phyloP scores from a whole-genome alignment of 1,140 invertebrate genomes.

The Apocrypta bakeri region DNA sequence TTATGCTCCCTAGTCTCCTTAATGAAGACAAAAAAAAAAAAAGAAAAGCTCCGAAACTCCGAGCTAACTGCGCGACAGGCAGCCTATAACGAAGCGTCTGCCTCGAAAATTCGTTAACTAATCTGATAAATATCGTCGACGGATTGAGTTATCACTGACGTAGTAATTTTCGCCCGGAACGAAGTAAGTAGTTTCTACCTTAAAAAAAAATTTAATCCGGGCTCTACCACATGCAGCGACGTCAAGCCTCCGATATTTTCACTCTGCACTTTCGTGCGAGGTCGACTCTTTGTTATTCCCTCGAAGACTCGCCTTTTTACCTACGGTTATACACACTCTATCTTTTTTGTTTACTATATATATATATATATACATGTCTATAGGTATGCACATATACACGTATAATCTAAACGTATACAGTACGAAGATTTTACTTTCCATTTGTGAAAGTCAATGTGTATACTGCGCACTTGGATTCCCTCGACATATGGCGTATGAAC shows the following conservation, averaged over 20 bases:
- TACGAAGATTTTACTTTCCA: constrained; percentile 35
- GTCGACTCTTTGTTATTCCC: constrained; percentile 25
- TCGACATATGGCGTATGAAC: neutral
- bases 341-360: neutral
- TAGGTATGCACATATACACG: neutral
- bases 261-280: neutral
- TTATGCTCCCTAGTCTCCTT: neutral
- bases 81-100: neutral
- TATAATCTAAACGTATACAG: neutral
- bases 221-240: neutral
- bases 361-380: too few species aligned
- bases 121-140: neutral
- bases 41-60: neutral
- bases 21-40: constrained; percentile 5
- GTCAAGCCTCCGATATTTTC: neutral
- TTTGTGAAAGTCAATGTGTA: constrained; percentile 26
- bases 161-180: constrained; percentile 1
- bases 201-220: constrained; percentile 36
- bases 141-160: neutral
- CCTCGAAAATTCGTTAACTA: constrained; percentile 6
- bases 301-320: neutral
- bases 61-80: neutral
- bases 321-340: neutral
- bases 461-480: neutral
- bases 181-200: neutral